Percentiles rank a stretch among this genome's conserved stretches.
phyloP scores from a whole-genome alignment of 2,888 invertebrate species.

The Hermaeophaga mercurialis region DNA sequence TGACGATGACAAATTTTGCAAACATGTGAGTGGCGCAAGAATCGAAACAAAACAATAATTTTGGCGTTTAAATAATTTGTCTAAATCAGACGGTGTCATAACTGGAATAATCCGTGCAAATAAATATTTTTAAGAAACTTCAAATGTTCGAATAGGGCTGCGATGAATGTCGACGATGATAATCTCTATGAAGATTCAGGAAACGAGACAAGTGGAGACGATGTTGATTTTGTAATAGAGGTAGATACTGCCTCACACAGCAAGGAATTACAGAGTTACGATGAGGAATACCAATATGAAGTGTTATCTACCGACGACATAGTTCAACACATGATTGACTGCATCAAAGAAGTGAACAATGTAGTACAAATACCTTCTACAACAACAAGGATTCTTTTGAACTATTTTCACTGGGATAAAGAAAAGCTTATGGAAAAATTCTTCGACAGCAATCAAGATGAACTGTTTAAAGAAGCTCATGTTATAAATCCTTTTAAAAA shows the following conservation, averaged over 20 bases:
- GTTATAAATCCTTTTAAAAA: conserved; percentile 93
- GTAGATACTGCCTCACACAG: conserved; percentile 73
- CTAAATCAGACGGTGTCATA: conserved; percentile 41
- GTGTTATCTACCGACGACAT: conserved; percentile 96
- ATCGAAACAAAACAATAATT: conserved; percentile 36
- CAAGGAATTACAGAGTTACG: conserved; percentile 78
- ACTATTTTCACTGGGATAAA: conserved; percentile 99
- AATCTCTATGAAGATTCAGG: conserved; percentile 88
- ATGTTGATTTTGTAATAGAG: conserved; percentile 92
- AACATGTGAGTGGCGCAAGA: conserved; percentile 33
- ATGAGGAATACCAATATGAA: conserved; percentile 93
- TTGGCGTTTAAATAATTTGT: conserved; percentile 37
- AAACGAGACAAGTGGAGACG: conserved; percentile 92
- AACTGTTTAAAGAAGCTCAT: conserved; percentile 91
- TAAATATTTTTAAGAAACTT: conserved; percentile 20
- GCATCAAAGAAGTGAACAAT: conserved; percentile 94
- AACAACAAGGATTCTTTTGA: conserved; percentile 90
- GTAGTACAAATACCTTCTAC: conserved; percentile 92
- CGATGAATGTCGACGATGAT: conserved; percentile 94
- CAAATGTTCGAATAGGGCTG: conserved; percentile 30
- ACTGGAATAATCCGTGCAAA: conserved; percentile 28
- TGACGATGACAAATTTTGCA: background rate
- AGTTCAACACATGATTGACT: conserved; percentile 96
- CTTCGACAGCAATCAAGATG: conserved; percentile 94
- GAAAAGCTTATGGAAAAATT: conserved; percentile 97